phyloP scores from a whole-genome alignment of 1,140 invertebrate species.

The Ceratitis capitata region DNA sequence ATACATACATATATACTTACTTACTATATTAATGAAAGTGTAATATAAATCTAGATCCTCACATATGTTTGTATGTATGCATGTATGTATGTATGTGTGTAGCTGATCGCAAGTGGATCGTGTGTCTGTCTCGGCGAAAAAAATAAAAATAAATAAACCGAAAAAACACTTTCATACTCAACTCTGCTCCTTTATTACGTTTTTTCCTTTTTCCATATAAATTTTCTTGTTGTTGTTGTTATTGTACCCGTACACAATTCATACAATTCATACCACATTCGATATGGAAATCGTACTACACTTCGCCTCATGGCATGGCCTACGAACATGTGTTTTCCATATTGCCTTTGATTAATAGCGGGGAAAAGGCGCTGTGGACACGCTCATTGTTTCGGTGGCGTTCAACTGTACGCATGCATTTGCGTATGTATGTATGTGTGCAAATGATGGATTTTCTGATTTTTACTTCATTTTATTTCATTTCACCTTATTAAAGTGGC shows the following conservation, averaged over 20 bases:
- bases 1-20: background rate
- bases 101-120: background rate
- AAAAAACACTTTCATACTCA: constrained; percentile 17
- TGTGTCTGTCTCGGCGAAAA: background rate
- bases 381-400: background rate
- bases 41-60: no score
- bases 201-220: background rate
- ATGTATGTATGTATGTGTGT: background rate
- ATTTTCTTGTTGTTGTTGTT: background rate
- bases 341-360: constrained; percentile 19
- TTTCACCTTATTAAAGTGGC: background rate
- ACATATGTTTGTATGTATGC: background rate
- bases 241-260: background rate
- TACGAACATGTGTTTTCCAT: constrained; percentile 29
- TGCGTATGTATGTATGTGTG: background rate
- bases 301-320: background rate
- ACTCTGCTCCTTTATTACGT: background rate
- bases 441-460: background rate
- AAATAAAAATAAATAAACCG: no score
- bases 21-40: background rate
- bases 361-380: background rate
- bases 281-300: background rate
- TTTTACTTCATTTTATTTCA: background rate
- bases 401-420: background rate
- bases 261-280: background rate